Evolutionary conservation across 2,888 invertebrate species (phyloP), one percentile per base, ranked within the genome.

Genomic region (Branchinecta sandiegonensis): DNA sequence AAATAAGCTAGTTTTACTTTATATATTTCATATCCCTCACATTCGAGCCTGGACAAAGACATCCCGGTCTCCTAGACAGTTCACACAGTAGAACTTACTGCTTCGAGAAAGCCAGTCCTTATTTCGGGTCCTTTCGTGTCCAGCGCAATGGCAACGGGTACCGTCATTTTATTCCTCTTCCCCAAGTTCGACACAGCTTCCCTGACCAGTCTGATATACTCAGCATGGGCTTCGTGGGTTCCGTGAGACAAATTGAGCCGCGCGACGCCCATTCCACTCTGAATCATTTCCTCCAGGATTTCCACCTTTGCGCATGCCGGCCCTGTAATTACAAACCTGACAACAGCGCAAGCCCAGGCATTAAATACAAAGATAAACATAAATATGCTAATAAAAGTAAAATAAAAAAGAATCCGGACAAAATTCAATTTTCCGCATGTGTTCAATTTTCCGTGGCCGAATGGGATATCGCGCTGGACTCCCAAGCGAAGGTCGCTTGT

Each of bases 41-140:
- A n/a, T n/a, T n/a, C n/a, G n/a, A n/a, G n/a, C n/a, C n/a, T n/a
- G n/a, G n/a, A n/a, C n/a, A n/a, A n/a, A n/a, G n/a, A n/a, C n/a
- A n/a, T n/a, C n/a, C n/a, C n/a, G n/a, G n/a, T n/a, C n/a, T n/a
- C n/a, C n/a, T n/a, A n/a, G n/a, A 23, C 23, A 37, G 63, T 70
- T n/a, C n/a, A n/a, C n/a, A n/a, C n/a, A n/a, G 46, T 68, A 12
- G 5, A 37, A 81, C 88, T 83, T 83, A 94, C 95, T 72, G 93
- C 95, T 78, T 89, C 89, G 72, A 96, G 82, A 48, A 96, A 83
- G 14, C 97, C 97, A 70, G 96, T 97, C 76, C 97, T 86, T 77
- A 97, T 99, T 80, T 97, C 97, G 1, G 97, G 96, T 6, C 97
- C 97, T 79, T 97, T 97, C 11, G 97, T 99, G 76, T 99, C 97